Evolutionary conservation across 2,113 vertebrate genomes (phyloP), one percentile per base, ranked within the genome.

Genomic region (Podarcis muralis): DNA sequence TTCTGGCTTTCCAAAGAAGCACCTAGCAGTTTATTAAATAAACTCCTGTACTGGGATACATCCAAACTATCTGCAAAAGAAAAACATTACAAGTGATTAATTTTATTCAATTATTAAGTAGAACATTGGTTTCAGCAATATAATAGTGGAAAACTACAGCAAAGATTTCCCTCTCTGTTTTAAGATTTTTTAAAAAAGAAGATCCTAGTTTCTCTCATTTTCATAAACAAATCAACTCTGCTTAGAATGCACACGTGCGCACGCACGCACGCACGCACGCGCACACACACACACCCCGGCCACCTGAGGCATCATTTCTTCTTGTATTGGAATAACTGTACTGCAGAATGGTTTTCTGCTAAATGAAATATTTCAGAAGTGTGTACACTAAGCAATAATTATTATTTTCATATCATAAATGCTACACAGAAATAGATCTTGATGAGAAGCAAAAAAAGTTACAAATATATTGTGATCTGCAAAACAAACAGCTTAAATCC

Each of bases 11-110:
- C 97, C 95, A 98, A 87, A 89, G 98, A 99, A 92, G 96, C 94
- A 75, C 92, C 94, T 79, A 99, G 96, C 87, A 99, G 97, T 83
- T 96, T 92, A 87, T 98, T 98, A 93, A 99, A 99, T 94, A 98
- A 92, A 83, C 89, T 48, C 37, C 87, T 92, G 82, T 98, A 98
- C 77, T 96, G 96, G 87, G 97, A 96, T 72, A 96, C 87, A 88
- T 97, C 92, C 22, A 97, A 40, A 48, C 65, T 62, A 93, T 96
- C 98, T 99, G 96, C 91, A 97, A 96, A 48, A 95, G 93, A 94
- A 75, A 35, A 92, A 86, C 59, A 93, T 48, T 9, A 40, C 5
- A 35, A 89, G 48, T 72, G n/a, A 78, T 16, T 3, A 59, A 74
- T 81, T 65, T 72, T 32, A 22, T 76, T 69, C 37, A 87, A 40